These are phyloP conservation scores for Hemaris fuciformis DNA, from an alignment of 2,888 invertebrate species.

Conservation along the genomic window DNA sequence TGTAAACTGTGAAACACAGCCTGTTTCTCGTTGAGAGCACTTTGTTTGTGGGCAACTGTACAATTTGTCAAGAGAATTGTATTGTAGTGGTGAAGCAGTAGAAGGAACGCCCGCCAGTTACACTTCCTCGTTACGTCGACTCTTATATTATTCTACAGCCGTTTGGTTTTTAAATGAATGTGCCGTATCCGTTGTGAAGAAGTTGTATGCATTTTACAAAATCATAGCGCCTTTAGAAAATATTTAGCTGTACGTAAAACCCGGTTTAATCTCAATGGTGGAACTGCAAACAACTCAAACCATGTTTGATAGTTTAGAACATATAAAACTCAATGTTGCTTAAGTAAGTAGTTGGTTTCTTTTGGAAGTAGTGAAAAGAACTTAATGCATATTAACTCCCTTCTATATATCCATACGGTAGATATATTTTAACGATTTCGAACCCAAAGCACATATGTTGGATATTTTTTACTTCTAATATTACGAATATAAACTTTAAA, in stretches of 20 bases:
- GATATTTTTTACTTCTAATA: no score
- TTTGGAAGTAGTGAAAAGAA: background rate
- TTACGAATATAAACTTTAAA: no score
- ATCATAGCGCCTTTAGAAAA: background rate
- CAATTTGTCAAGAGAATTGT: constrained; percentile 53
- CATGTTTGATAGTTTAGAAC: background rate
- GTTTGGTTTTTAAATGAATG: constrained; percentile 14
- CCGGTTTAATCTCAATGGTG: background rate
- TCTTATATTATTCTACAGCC: constrained; percentile 4
- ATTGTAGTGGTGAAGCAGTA: constrained; percentile 27
- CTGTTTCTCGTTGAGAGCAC: constrained; percentile 43
- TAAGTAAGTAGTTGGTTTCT: background rate
- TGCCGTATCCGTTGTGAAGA: background rate
- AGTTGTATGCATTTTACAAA: background rate
- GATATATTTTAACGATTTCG: no score
- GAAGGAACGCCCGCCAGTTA: constrained; percentile 13
- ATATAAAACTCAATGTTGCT: background rate
- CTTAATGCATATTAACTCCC: background rate
- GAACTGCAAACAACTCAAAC: background rate
- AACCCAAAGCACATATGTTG: no score
- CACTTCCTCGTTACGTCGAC: constrained; percentile 10
- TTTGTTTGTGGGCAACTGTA: constrained; percentile 45
- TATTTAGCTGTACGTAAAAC: background rate
- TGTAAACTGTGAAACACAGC: constrained; percentile 43
- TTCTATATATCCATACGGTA: background rate